A percentile compares a stretch with the other conserved stretches of the same genome.
phyloP scores from a whole-genome alignment of 2,888 invertebrate species.

The Nephrotoma flavescens region DNA sequence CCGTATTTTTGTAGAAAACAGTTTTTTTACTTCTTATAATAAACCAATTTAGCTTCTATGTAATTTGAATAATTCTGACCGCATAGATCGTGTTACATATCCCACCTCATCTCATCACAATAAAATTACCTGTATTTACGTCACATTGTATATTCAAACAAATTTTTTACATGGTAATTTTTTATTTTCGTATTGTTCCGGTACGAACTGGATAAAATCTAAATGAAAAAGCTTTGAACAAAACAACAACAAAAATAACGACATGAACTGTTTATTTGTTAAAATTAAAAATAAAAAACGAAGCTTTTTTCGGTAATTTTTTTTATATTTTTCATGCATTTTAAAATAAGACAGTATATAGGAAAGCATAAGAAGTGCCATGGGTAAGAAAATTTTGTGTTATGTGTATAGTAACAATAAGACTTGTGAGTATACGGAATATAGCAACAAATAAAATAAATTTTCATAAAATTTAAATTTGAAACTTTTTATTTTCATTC shows the following conservation, averaged over 20 bases:
- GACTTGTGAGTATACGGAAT: not conserved
- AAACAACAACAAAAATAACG: not conserved
- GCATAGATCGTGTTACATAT: too few species aligned
- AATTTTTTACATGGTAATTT: not conserved
- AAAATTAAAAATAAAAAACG: not conserved
- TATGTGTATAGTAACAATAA: not conserved
- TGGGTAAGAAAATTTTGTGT: not conserved
- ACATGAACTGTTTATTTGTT: not conserved
- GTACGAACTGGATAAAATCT: not conserved
- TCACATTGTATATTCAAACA: not conserved
- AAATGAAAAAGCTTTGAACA: not conserved
- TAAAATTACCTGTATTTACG: not conserved
- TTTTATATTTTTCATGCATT: not conserved
- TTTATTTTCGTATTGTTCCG: not conserved
- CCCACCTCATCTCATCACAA: not conserved
- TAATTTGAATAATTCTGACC: too few species aligned
- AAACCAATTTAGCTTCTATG: too few species aligned
- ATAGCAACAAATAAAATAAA: not conserved
- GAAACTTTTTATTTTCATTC: not conserved
- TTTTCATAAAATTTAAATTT: not conserved
- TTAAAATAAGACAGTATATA: not conserved
- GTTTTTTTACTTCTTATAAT: too few species aligned
- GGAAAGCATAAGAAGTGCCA: not conserved
- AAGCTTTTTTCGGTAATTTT: not conserved
- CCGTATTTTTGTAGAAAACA: too few species aligned